Evolutionary conservation across 2,113 vertebrate species (phyloP).

Genomic region (Cottus gobio): DNA sequence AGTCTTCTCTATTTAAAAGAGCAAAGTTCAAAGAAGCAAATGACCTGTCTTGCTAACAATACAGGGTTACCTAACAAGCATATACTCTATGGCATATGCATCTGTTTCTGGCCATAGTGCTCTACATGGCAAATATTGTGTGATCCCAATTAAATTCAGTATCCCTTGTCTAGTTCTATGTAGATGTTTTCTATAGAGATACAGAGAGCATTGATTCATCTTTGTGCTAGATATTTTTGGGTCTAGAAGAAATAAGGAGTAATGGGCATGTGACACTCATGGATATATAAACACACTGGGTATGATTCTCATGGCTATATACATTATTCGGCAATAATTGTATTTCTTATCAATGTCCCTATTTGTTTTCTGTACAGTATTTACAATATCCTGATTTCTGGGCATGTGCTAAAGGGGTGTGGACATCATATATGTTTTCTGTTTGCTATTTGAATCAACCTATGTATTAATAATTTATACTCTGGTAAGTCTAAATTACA

Average conservation of each 20-base stretch:
- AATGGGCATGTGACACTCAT: conserved; percentile 61
- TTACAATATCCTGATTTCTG: conserved; percentile 77
- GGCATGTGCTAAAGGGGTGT: conserved; percentile 72
- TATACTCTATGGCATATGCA: conserved; percentile 43
- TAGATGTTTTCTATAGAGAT: conserved; percentile 52
- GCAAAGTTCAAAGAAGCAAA: conserved; percentile 46
- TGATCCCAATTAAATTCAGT: conserved; percentile 47
- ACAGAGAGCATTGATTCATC: conserved; percentile 54
- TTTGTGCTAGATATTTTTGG: conserved; percentile 67
- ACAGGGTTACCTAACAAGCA: conserved; percentile 25
- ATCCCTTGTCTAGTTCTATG: conserved; percentile 44
- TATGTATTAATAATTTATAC: conserved; percentile 59
- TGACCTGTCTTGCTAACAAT: conserved; percentile 23
- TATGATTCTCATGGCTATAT: conserved; percentile 76
- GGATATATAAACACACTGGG: conserved; percentile 71
- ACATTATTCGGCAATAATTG: conserved; percentile 75
- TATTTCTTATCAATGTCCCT: conserved; percentile 73
- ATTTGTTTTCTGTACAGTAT: conserved; percentile 81
- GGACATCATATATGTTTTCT: conserved; percentile 56
- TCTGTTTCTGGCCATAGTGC: conserved; percentile 51
- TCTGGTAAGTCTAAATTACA: conserved; percentile 66
- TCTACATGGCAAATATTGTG: conserved; percentile 37
- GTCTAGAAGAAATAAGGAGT: conserved; percentile 61
- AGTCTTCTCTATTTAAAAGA: conserved; percentile 40
- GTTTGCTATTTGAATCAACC: conserved; percentile 61